Evolutionary conservation across 2,797 vertebrate species (phyloP).

Genomic region (Sorex maritimensis): DNA sequence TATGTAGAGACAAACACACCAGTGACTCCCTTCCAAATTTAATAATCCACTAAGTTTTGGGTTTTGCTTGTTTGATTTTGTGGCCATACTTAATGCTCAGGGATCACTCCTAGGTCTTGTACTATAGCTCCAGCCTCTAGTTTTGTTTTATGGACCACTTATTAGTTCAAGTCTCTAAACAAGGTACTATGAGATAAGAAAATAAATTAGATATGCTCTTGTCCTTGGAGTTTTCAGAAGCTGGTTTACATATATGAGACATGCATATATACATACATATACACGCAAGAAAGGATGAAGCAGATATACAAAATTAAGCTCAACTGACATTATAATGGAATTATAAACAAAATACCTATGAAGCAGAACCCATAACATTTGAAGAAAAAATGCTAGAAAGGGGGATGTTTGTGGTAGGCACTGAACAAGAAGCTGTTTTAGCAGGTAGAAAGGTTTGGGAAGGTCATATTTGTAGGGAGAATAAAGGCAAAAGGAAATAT

Average conservation of each 20-base stretch:
- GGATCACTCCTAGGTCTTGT: no score
- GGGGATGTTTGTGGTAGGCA: not conserved
- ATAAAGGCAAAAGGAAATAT: not conserved
- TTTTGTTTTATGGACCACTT: not conserved
- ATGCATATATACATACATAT: no score
- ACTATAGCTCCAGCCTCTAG: no score
- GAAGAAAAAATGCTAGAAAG: not conserved
- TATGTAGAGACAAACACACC: no score
- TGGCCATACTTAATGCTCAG: no score
- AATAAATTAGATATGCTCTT: not conserved
- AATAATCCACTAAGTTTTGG: constrained; percentile 10
- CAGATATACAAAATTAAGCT: not conserved
- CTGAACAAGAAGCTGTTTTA: not conserved
- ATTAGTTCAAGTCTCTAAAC: not conserved
- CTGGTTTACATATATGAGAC: not conserved
- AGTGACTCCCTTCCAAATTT: not conserved
- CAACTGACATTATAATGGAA: not conserved
- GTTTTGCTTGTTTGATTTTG: no score
- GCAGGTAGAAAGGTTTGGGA: not conserved
- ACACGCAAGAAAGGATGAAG: not conserved
- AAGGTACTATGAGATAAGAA: not conserved
- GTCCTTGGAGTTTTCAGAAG: not conserved
- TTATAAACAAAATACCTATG: not conserved
- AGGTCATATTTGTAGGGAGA: rapidly evolving
- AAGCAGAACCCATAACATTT: not conserved